Conservation (phyloP, 1,140 invertebrate genomes). For the Cydia amplana region DNA sequence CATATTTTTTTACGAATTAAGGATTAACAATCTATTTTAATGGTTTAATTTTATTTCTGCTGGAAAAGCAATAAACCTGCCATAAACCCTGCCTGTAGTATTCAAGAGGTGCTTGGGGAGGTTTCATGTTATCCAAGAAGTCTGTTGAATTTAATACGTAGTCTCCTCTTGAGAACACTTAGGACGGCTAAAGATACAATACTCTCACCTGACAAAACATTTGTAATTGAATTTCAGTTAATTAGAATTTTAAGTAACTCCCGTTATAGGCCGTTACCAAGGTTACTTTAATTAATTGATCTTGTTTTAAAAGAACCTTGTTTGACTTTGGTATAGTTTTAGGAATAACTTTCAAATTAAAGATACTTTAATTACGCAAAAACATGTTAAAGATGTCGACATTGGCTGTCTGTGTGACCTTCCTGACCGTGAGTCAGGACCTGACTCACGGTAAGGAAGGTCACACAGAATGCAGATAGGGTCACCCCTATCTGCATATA, state of each 20-base stretch:
- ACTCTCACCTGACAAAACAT: not conserved
- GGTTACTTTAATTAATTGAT: constrained; percentile 1
- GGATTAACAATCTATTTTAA: no score
- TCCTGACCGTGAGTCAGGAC: no score
- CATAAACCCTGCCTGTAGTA: not conserved
- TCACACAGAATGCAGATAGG: no score
- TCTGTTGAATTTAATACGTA: not conserved
- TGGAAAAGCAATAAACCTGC: not conserved
- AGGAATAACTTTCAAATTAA: not conserved
- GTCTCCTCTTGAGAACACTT: not conserved
- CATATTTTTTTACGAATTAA: no score
- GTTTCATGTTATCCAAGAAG: not conserved
- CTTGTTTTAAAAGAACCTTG: not conserved
- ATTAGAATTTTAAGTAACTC: not conserved
- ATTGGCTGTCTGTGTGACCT: not conserved
- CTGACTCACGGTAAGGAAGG: no score
- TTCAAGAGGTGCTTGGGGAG: not conserved
- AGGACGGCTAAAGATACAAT: not conserved
- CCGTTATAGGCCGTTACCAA: not conserved
- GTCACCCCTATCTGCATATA: not conserved
- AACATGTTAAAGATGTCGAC: not conserved
- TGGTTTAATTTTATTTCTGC: no score
- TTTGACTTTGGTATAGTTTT: not conserved
- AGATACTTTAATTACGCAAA: not conserved
- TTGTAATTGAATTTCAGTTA: constrained; percentile 5